Conservation (phyloP, 2,113 vertebrate genomes). For the Acanthochromis polyacanthus region DNA sequence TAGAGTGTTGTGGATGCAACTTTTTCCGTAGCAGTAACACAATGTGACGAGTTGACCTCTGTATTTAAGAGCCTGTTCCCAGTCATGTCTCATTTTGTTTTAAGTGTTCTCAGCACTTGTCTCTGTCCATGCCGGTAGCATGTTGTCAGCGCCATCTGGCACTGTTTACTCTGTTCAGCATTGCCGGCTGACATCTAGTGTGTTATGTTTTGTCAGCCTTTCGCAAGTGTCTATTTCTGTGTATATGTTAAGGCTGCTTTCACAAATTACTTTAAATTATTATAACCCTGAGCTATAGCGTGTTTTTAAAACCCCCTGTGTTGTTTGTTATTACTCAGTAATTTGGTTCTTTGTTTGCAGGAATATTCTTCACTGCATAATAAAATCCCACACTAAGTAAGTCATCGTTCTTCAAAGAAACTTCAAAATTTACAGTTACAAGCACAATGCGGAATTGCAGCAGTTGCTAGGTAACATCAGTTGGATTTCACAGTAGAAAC, state of each 20-base stretch:
- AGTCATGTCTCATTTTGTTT: conserved; percentile 61
- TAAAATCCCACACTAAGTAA: not conserved
- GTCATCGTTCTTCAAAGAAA: conserved; percentile 2
- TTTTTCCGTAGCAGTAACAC: conserved; percentile 49
- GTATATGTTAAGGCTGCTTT: not conserved
- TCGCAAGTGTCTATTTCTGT: conserved; percentile 1
- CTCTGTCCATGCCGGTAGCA: conserved; percentile 30
- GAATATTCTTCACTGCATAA: conserved; percentile 5
- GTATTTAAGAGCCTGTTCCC: conserved; percentile 68
- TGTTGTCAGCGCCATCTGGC: conserved; percentile 69
- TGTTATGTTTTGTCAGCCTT: conserved; percentile 21
- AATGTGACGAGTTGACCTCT: conserved; percentile 66
- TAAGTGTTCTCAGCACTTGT: conserved; percentile 52
- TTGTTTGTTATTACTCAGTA: not conserved
- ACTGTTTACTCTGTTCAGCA: conserved; percentile 43
- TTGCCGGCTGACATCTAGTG: conserved; percentile 22
- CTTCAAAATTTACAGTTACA: not conserved
- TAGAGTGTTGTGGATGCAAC: conserved; percentile 33
- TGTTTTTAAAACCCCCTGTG: not conserved
- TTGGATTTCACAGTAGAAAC: not conserved
- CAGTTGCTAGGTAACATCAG: conserved; percentile 6
- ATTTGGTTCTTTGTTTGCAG: not conserved
- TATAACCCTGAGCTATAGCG: not conserved
- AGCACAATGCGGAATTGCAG: not conserved
- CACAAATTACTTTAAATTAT: not conserved